A percentile compares a stretch with the other conserved stretches of the same genome.
Evolutionary conservation across 35 echinoderm and acorn worm species (phyloP).

Genomic region (Patiria miniata): DNA sequence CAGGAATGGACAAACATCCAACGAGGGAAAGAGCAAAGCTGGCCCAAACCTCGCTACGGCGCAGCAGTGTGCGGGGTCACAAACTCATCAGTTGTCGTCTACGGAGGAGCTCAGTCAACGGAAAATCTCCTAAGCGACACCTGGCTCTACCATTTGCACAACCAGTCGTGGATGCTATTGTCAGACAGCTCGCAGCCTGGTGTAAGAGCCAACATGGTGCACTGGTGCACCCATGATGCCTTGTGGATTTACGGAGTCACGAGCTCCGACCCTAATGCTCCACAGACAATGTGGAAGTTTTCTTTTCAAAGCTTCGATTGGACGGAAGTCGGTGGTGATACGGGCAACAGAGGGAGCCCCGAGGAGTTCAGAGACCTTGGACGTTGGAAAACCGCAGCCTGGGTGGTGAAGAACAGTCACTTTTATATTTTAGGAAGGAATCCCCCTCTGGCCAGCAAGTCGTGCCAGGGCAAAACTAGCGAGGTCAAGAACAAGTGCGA

Average conservation of each 20-base stretch:
- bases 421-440: not conserved
- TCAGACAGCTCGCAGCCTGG: not conserved
- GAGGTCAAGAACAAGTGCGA: not conserved
- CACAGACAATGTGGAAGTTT: conserved; percentile 1
- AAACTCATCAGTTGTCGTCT: not conserved
- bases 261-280: not conserved
- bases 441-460: not conserved
- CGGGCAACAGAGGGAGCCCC: not conserved
- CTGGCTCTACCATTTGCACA: conserved; percentile 1
- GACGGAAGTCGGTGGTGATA: not conserved
- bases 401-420: not conserved
- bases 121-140: conserved; percentile 7
- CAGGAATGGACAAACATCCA: not conserved
- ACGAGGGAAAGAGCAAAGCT: not conserved
- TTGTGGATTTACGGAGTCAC: not conserved
- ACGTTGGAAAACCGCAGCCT: not conserved
- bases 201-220: not conserved
- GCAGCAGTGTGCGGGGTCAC: not conserved
- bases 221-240: not conserved
- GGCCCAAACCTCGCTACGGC: not conserved
- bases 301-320: not conserved
- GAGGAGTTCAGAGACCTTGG: not conserved
- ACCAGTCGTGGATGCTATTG: not conserved
- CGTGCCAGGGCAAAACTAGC: not conserved
- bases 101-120: not conserved